Conservation (phyloP, 2,888 invertebrate genomes). For the Tetragonula carbonaria region DNA sequence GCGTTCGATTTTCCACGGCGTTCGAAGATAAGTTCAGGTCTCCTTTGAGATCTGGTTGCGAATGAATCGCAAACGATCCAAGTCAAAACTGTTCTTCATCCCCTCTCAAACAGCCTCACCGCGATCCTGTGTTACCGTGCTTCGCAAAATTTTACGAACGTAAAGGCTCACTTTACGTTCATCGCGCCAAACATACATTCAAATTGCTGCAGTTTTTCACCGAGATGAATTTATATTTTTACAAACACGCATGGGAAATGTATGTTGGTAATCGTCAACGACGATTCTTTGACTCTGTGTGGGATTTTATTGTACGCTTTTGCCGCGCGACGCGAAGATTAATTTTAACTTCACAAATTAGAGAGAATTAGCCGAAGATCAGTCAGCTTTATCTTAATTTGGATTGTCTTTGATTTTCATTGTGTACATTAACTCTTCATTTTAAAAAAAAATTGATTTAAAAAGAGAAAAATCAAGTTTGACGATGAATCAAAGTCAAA, state of each 20-base stretch:
- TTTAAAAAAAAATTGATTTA: no score
- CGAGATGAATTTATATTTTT: background rate
- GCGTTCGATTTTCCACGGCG: background rate
- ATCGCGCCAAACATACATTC: conserved; percentile 42
- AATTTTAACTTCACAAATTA: no score
- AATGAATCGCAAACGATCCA: background rate
- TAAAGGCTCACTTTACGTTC: conserved; percentile 53
- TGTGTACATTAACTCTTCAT: no score
- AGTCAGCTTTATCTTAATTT: no score
- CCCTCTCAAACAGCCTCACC: conserved; percentile 3
- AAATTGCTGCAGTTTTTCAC: conserved; percentile 24
- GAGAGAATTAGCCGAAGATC: no score
- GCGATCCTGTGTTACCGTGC: no score
- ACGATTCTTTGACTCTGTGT: accelerated
- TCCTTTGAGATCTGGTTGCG: background rate
- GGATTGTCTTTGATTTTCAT: no score
- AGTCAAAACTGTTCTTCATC: conserved; percentile 16
- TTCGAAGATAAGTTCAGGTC: background rate
- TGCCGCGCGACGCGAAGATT: no score
- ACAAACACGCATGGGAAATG: background rate
- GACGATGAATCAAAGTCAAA: no score
- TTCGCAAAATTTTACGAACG: conserved; percentile 41
- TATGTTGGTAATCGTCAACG: accelerated
- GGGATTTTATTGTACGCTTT: background rate
- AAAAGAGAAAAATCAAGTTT: no score